Percentiles rank a stretch among this genome's conserved stretches.
These are phyloP conservation scores for Torymus aiolomorphi DNA, from an alignment of 2,888 invertebrate genomes.

Conservation along the genomic window DNA sequence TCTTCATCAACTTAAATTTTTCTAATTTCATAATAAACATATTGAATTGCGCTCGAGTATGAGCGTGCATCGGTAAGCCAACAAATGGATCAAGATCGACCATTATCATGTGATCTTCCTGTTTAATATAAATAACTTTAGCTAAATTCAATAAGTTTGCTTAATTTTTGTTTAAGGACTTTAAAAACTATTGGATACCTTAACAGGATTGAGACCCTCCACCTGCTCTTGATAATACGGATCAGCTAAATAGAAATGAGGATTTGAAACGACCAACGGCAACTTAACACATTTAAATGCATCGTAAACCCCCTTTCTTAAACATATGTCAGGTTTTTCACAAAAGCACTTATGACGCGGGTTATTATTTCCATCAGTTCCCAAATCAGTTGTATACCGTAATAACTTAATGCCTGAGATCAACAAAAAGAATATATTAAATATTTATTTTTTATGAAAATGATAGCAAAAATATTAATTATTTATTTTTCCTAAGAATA, in stretches of 20 bases:
- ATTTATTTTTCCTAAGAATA: too few relatives aligned
- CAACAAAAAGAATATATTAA: too few relatives aligned
- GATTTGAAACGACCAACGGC: conserved; percentile 86
- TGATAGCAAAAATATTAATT: too few relatives aligned
- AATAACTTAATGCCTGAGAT: conserved; percentile 74
- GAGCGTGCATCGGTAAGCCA: conserved; percentile 85
- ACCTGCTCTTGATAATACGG: conserved; percentile 70
- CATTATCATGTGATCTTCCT: conserved; percentile 83
- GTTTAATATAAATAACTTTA: too few relatives aligned
- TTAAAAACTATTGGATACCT: conserved; percentile 54
- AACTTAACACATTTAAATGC: conserved; percentile 81
- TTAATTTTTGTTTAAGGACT: background rate
- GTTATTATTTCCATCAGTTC: conserved; percentile 76
- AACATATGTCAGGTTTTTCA: conserved; percentile 80
- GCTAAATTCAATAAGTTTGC: too few relatives aligned
- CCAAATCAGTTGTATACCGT: conserved; percentile 83
- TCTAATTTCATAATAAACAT: conserved; percentile 80
- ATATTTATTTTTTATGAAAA: too few relatives aligned
- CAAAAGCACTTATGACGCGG: conserved; percentile 70
- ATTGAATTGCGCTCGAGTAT: conserved; percentile 86
- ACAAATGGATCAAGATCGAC: conserved; percentile 88
- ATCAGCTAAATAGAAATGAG: conserved; percentile 85
- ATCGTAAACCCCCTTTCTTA: conserved; percentile 85
- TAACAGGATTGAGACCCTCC: conserved; percentile 66
- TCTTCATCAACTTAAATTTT: conserved; percentile 82